Evolutionary conservation across 2,113 vertebrate genomes (phyloP).

Genomic region (Phyllostomus discolor): DNA sequence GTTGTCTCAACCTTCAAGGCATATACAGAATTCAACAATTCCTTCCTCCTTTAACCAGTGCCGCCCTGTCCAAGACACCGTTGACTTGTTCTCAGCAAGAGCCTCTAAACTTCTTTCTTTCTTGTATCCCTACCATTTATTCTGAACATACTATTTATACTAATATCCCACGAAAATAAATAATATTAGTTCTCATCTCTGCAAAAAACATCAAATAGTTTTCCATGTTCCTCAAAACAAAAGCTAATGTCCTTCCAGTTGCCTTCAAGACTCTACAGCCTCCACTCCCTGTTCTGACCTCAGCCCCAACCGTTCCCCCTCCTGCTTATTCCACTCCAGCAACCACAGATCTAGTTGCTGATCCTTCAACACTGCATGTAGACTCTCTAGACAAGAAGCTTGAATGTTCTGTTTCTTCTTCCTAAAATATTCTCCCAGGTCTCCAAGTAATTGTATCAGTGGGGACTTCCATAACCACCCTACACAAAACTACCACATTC

Average conservation of each 20-base stretch:
- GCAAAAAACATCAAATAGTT: background rate
- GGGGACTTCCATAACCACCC: background rate
- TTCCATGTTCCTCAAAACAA: background rate
- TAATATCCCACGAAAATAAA: background rate
- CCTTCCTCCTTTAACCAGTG: background rate
- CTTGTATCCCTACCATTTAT: background rate
- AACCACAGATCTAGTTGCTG: background rate
- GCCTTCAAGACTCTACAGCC: background rate
- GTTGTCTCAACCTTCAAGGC: background rate
- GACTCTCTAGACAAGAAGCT: background rate
- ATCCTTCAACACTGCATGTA: background rate
- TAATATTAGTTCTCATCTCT: background rate
- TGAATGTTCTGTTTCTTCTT: background rate
- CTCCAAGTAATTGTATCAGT: background rate
- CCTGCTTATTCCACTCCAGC: background rate
- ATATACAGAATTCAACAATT: background rate
- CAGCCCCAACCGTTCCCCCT: background rate
- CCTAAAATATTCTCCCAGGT: background rate
- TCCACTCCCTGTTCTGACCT: background rate
- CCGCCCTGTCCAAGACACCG: background rate
- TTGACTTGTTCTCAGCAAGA: background rate
- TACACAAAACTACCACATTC: background rate
- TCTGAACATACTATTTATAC: background rate
- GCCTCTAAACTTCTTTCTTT: background rate
- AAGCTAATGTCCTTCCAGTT: background rate